A percentile compares a stretch with the other conserved stretches of the same genome.
Evolutionary conservation across 2,888 invertebrate genomes (phyloP).

Genomic region (Scelioninae gen. 2): DNA sequence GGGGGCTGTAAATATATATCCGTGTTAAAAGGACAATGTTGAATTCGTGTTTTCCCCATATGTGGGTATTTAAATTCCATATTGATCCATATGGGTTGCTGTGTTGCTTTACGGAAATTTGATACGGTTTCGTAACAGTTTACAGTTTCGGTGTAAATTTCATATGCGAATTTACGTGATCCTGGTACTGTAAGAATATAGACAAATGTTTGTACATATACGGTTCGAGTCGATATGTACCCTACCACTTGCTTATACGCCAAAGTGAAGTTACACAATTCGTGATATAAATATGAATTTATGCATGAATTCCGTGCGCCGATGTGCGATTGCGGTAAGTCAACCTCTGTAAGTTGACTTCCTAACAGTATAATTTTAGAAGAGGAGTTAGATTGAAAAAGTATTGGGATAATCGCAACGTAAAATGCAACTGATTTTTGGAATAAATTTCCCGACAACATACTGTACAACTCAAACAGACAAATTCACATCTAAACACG

Average conservation of each 20-base stretch:
- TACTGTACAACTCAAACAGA: too few relatives aligned
- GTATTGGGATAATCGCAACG: neutral
- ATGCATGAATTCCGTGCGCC: slow-evolving; percentile 12
- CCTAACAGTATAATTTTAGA: slow-evolving; percentile 8
- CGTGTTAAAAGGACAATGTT: slow-evolving; percentile 26
- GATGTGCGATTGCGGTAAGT: neutral
- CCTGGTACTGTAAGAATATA: slow-evolving; percentile 10
- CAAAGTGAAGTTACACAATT: neutral
- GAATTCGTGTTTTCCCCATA: slow-evolving; percentile 26
- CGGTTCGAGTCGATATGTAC: slow-evolving; percentile 27
- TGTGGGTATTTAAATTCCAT: slow-evolving; percentile 22
- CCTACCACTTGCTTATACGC: neutral
- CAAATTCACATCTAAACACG: too few relatives aligned
- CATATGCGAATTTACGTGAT: slow-evolving; percentile 10
- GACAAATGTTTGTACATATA: slow-evolving; percentile 23
- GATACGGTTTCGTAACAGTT: slow-evolving; percentile 20
- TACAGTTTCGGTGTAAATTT: slow-evolving; percentile 12
- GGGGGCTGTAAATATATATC: slow-evolving; percentile 38
- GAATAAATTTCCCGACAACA: too few relatives aligned
- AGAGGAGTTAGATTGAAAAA: neutral
- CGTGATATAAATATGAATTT: slow-evolving; percentile 23
- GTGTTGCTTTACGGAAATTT: slow-evolving; percentile 36
- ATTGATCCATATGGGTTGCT: slow-evolving; percentile 36
- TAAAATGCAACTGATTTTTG: too few relatives aligned
- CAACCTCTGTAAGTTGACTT: slow-evolving; percentile 5